Base-by-base conservation (phyloP, 2,113 vertebrate genomes). In the Aphelocoma coerulescens region DNA sequence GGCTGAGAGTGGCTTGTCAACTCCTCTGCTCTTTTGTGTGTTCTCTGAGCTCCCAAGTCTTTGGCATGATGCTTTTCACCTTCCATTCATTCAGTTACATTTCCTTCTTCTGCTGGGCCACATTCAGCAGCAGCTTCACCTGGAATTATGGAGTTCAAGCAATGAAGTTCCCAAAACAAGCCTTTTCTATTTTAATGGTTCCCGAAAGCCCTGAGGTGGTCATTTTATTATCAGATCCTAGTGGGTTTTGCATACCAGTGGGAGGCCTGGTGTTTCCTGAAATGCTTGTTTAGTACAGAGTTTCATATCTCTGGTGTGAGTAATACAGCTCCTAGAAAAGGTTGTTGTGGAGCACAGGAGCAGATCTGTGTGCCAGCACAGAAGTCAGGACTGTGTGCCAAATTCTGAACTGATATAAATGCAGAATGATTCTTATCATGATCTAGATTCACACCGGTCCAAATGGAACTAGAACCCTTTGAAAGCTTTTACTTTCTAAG, bases 11-110 rank as follows among this genome's bases (percentile, higher is more conserved):
- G 62, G 33, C 91, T 63, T 22, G 32, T 51, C 74, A 94, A 96
- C 77, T 96, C 58, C 46, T 77, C 71, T 96, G 83, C 13, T 98
- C 87, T 43, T 97, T 83, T 57, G 43, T 9, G 1, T 88, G 74
- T 44, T 71, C 62, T 49, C 68, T 37, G 69, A 97, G 35, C 5
- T 97, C 91, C 54, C 21, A 32, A 17, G 75, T 67, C 77, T 97
- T 96, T 48, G 88, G 54, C 88, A 49, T 39, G 49, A 89, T 97
- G 3, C 11, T 93, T 76, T 85, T 89, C 55, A 95, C 37, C 35
- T 97, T 79, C 39, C 87, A 17, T 87, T 95, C 94, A 61, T 97
- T 91, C 74, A 28, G 92, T 48, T 96, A 91, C 80, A 75, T 96
- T 85, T 98, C 85, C 7, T 98, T 75, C 49, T 97, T 68, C 82